Base-by-base conservation (phyloP, 2,113 vertebrate species). In the Sprattus sprattus region DNA sequence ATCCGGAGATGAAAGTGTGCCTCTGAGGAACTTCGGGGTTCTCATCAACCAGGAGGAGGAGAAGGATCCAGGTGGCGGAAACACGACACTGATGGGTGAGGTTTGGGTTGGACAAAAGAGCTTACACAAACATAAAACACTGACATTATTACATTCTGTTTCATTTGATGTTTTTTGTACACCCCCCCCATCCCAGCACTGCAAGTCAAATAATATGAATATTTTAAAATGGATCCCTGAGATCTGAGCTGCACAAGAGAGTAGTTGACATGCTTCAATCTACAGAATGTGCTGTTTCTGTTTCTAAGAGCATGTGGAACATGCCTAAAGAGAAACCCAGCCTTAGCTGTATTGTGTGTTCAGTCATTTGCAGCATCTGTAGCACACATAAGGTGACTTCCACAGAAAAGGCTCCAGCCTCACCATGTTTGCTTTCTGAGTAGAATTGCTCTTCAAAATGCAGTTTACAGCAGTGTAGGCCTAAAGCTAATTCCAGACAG, bases 401-500 rank as follows among this genome's bases (percentile, higher is more conserved):
- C 64, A 71, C 64, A 71, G 28, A 28, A 71, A 10, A 71, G 25
- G 64, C 25, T 28, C 9, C 13, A 25, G 64, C 64, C 64, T 71
- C n/a, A 71, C 25, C 25, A 8, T 28, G 64, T 60, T 20, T 60
- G 64, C 25, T 32, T 28, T 28, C n/a, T 71, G n/a, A 49, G 9
- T 49, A 49, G 47, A 71, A 71, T 71, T 71, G 13, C 64, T 71
- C 64, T 9, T 32, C 8, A 13, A 71, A 28, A 6, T 71, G 64
- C n/a, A 25, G 64, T 71, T 71, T 71, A 71, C 64, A 32, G 64
- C 25, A 28, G 25, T 71, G n/a, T 71, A 3, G 64, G 9, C 32
- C 28, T 71, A 25, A 32, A 71, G 2, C 64, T 71, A 71, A 71
- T 8, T 8, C 64, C 64, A 91, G 88, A 93, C 90, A 92, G 94